These are phyloP conservation scores for Odontophorus gujanensis DNA, from an alignment of 2,113 vertebrate genomes.

Conservation along the genomic window DNA sequence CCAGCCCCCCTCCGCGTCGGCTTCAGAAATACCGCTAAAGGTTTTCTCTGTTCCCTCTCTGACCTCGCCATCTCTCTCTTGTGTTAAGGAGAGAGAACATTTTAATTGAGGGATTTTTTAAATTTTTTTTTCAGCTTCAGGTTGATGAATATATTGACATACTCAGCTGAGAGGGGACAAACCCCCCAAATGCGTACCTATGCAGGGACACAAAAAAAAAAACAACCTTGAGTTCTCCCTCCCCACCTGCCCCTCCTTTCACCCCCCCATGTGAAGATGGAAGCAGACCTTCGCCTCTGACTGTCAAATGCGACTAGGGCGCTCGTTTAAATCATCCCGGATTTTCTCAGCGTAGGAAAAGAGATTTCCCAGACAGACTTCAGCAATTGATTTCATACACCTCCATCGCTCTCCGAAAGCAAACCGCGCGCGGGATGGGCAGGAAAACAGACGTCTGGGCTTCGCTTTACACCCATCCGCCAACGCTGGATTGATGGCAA, in stretches of 20 bases:
- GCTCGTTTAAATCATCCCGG: background rate
- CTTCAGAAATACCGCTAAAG: conserved; percentile 10
- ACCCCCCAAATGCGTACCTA: background rate
- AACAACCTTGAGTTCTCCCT: background rate
- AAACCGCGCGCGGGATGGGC: background rate
- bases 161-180: background rate
- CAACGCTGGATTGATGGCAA: background rate
- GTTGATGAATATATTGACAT: conserved; percentile 31
- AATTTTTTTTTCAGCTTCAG: conserved; percentile 59
- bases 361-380: background rate
- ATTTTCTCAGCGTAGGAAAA: background rate
- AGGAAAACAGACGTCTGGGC: background rate
- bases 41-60: background rate
- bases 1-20: conserved; percentile 21
- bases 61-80: background rate
- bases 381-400: conserved; percentile 5
- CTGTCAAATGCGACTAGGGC: conserved; percentile 1
- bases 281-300: conserved; percentile 21
- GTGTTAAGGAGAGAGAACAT: conserved; percentile 20
- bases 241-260: background rate
- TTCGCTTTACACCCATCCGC: background rate
- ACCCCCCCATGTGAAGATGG: background rate
- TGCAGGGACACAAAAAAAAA: background rate
- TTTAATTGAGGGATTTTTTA: conserved; percentile 26
- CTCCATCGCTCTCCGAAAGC: background rate